Evolutionary conservation across 2,113 vertebrate species (phyloP), one percentile per base, ranked within the genome.

Genomic region (Pseudorectes ferrugineus): DNA sequence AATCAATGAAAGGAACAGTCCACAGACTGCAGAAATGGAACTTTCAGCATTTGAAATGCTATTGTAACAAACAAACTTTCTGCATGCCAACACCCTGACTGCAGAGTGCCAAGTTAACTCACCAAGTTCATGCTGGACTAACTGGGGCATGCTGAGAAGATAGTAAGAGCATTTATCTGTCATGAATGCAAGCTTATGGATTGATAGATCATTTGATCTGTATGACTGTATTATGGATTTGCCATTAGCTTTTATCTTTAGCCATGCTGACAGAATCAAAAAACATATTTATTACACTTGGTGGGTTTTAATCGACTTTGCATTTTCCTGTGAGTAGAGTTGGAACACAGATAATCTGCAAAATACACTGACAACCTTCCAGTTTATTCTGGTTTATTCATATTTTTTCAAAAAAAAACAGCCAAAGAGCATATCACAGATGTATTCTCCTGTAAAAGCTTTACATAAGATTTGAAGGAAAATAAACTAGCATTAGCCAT

Each of bases 191-290:
- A 92, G 83, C 70, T 91, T 88, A 92, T 46, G 81, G 72, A 85
- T 31, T 76, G 85, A 89, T 74, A 92, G 79, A 84, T 95, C 59
- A 77, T 85, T 92, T 96, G 79, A 93, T 94, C 76, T 92, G 24
- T 90, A 52, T 73, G 86, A 81, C 70, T 93, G 35, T 67, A 42
- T 91, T 91, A 94, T 90, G 40, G 68, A 95, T 95, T 92, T 94
- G 75, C 71, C 84, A 92, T 92, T 87, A 86, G 62, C 76, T 92
- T 97, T 96, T 67, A 92, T 79, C 91, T 93, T 93, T 55, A 88
- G 52, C 74, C 78, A 84, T 79, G 78, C 59, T 88, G 74, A 77
- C 76, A 94, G 73, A 93, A 95, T 77, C 85, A 91, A 93, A 91
- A 88, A 55, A 5, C 36, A 52, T 73, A 85, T 95, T 95, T 94